Percentiles rank a stretch among this genome's conserved stretches.
phyloP scores from a whole-genome alignment of 2,113 vertebrate species.

The Mirza zaza region DNA sequence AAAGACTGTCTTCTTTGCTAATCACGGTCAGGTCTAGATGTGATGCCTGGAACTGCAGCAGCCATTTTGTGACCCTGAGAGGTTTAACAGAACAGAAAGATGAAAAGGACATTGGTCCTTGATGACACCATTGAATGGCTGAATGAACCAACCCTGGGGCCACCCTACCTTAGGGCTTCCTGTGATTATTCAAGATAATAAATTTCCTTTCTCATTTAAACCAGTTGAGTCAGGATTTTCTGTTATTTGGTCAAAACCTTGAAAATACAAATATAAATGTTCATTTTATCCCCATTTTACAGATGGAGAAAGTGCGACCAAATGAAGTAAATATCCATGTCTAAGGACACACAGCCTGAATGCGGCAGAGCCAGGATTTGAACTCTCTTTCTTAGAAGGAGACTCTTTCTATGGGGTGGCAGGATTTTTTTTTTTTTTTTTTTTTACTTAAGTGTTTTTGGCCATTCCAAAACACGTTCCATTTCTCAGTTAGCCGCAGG shows the following conservation, averaged over 20 bases:
- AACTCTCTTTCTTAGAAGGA: background rate
- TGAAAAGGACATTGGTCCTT: background rate
- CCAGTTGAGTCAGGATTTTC: background rate
- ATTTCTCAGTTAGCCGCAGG: background rate
- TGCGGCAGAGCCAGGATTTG: background rate
- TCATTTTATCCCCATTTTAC: background rate
- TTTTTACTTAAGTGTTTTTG: background rate
- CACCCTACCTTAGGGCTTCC: background rate
- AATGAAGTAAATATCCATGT: background rate
- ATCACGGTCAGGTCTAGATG: background rate
- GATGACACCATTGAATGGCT: background rate
- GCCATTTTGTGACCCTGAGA: background rate
- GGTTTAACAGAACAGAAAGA: background rate
- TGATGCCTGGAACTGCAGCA: background rate
- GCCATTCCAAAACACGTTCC: background rate
- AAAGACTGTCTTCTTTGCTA: background rate
- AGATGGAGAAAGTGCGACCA: background rate
- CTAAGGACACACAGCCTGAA: background rate
- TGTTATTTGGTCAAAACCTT: background rate
- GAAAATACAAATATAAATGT: background rate
- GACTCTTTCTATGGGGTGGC: background rate
- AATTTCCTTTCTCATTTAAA: constrained; percentile 3
- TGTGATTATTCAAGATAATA: background rate
- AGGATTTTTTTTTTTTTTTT: background rate
- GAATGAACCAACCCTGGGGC: background rate